phyloP scores from a whole-genome alignment of 2,113 vertebrate species.

The Cavia aperea region DNA sequence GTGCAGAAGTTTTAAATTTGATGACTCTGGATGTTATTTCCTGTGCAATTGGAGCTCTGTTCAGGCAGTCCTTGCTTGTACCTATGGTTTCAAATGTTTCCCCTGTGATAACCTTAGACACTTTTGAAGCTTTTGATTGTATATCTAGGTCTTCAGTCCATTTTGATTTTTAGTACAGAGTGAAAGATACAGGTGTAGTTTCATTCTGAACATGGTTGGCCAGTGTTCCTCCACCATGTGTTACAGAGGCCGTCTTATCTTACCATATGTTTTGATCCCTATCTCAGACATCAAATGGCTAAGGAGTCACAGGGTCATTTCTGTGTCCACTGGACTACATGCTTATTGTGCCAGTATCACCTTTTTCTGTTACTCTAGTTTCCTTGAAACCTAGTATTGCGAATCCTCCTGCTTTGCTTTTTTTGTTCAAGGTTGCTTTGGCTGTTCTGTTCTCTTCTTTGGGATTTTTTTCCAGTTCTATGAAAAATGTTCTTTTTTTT shows the following conservation, averaged over 20 bases:
- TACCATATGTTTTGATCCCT: neutral
- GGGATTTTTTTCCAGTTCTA: neutral
- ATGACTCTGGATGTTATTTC: neutral
- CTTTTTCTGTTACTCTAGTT: neutral
- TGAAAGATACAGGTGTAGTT: neutral
- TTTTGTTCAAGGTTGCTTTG: neutral
- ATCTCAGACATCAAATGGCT: neutral
- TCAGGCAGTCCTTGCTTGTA: neutral
- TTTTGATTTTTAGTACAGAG: neutral
- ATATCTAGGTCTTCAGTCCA: neutral
- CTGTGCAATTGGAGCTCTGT: neutral
- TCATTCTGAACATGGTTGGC: neutral
- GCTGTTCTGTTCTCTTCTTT: neutral
- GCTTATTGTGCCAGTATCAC: neutral
- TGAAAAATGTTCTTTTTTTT: neutral
- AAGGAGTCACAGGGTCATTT: neutral
- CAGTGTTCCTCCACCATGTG: neutral
- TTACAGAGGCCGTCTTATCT: neutral
- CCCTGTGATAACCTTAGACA: neutral
- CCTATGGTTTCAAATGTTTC: neutral
- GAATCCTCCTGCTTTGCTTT: neutral
- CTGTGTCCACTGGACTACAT: neutral
- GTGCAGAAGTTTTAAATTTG: neutral
- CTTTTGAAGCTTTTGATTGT: neutral
- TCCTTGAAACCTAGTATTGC: neutral